Evolutionary conservation across 2,113 vertebrate species (phyloP).

Genomic region (Podiceps cristatus): DNA sequence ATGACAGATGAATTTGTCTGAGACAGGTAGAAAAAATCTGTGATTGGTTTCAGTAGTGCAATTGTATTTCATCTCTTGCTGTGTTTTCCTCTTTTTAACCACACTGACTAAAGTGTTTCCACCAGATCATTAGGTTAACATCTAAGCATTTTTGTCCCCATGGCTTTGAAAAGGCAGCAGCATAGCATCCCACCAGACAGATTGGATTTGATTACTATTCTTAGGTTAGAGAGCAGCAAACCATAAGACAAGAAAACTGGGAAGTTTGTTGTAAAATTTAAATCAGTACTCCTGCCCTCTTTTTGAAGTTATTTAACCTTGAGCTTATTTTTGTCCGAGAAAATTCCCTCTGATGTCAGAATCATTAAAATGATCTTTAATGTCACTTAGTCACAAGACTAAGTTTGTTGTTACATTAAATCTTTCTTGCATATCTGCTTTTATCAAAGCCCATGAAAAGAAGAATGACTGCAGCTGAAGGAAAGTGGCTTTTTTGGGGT

Average conservation of each 20-base stretch:
- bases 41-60: constrained; percentile 12
- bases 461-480: background rate
- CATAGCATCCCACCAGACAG: background rate
- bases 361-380: background rate
- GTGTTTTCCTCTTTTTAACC: constrained; percentile 22
- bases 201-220: constrained; percentile 3
- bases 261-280: background rate
- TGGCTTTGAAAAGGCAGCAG: constrained; percentile 21
- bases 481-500: background rate
- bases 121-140: constrained; percentile 53
- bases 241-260: background rate
- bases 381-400: background rate
- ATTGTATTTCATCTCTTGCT: background rate
- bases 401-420: background rate
- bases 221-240: constrained; percentile 38
- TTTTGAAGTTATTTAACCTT: constrained; percentile 11
- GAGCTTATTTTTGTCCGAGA: background rate
- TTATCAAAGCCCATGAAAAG: background rate
- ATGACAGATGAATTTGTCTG: background rate
- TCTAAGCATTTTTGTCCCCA: background rate
- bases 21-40: constrained; percentile 4
- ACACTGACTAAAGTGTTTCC: constrained; percentile 27
- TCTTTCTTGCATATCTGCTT: background rate
- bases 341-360: background rate
- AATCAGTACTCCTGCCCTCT: background rate